Conservation (phyloP, 2,113 vertebrate species). For the Albula glossodonta region DNA sequence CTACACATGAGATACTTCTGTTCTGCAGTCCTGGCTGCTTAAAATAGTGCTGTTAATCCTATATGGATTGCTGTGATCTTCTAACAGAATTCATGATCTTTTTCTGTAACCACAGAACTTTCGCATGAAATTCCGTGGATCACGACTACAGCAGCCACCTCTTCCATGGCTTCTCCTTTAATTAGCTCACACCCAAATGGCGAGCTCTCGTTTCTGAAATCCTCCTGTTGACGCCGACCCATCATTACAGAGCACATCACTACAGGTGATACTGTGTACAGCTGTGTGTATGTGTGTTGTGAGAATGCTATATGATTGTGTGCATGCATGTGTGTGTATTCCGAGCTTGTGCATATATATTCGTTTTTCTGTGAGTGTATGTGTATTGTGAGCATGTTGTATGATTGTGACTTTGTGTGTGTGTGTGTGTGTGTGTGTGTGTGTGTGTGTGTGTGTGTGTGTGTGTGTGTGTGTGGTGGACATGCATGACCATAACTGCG, state of each 20-base stretch:
- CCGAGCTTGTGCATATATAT: too few relatives aligned
- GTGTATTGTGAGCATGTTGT: too few relatives aligned
- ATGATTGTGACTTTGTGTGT: too few relatives aligned
- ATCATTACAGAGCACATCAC: neutral
- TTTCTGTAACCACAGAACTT: neutral
- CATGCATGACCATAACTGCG: neutral
- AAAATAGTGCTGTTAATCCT: neutral
- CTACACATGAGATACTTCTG: neutral
- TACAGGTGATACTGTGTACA: too few relatives aligned
- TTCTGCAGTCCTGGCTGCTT: neutral
- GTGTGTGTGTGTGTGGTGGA: neutral
- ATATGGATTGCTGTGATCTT: neutral
- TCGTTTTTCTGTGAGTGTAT: too few relatives aligned
- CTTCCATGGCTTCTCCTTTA: slow-evolving; percentile 22
- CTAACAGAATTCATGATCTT: too few relatives aligned
- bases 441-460: too few relatives aligned
- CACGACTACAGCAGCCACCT: slow-evolving; percentile 16
- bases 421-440: too few relatives aligned
- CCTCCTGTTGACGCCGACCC: slow-evolving; percentile 23
- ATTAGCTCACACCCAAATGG: slow-evolving; percentile 28
- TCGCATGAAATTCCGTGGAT: neutral
- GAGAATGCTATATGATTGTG: too few relatives aligned
- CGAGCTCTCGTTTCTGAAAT: slow-evolving; percentile 23
- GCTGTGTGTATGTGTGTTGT: too few relatives aligned
- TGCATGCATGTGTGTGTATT: too few relatives aligned